Evolutionary conservation across 2,113 vertebrate species (phyloP).

Genomic region (Brevimyrus niger): DNA sequence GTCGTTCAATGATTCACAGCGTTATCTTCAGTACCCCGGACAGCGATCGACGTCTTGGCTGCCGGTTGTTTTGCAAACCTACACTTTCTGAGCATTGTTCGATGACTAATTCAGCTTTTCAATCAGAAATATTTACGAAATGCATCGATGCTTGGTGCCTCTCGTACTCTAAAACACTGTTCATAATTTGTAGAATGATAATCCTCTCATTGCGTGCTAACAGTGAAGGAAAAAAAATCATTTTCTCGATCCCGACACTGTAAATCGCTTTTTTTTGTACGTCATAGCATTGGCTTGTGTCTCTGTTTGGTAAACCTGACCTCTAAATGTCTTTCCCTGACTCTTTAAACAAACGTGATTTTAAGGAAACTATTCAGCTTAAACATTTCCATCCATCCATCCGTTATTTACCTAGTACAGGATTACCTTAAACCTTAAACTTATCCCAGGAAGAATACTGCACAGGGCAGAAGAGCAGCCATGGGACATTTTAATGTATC

Average conservation of each 20-base stretch:
- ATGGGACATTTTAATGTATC: background rate
- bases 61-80: too few relatives aligned
- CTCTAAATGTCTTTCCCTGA: background rate
- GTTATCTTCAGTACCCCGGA: conserved; percentile 27
- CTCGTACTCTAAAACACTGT: background rate
- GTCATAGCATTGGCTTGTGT: background rate
- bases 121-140: background rate
- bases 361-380: background rate
- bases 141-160: background rate
- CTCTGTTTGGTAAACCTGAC: background rate
- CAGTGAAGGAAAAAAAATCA: background rate
- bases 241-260: background rate
- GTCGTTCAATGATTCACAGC: background rate
- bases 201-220: background rate
- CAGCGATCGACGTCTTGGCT: conserved; percentile 13
- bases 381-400: background rate
- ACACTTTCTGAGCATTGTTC: background rate
- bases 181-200: background rate
- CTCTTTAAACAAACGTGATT: background rate
- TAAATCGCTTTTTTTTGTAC: background rate
- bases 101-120: background rate
- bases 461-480: background rate
- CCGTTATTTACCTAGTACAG: background rate
- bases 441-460: background rate
- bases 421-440: background rate